phyloP scores from a whole-genome alignment of 2,888 invertebrate species.

The Andricus quercusramuli region DNA sequence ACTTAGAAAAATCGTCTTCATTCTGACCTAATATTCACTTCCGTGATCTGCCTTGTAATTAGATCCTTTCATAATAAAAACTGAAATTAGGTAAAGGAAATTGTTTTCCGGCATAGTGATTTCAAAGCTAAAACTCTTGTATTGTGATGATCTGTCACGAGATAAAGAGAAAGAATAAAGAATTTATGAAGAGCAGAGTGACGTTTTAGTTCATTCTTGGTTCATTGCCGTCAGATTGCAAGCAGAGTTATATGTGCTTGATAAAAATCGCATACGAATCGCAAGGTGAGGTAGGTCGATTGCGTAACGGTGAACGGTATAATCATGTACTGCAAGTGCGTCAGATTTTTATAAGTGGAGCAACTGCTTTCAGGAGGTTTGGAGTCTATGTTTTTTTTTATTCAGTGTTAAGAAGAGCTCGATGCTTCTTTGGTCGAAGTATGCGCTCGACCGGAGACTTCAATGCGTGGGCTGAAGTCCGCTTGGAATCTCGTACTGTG shows the following conservation, averaged over 20 bases:
- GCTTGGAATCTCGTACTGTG: constrained; percentile 24
- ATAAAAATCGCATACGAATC: constrained; percentile 26
- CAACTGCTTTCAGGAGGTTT: constrained; percentile 21
- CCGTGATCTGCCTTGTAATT: not conserved
- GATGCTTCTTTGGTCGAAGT: constrained; percentile 24
- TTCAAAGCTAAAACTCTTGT: not conserved
- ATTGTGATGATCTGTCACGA: constrained; percentile 1
- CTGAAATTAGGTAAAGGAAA: not conserved
- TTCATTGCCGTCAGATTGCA: constrained; percentile 29
- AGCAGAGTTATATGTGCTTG: constrained; percentile 20
- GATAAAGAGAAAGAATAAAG: not conserved
- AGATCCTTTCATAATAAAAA: not conserved
- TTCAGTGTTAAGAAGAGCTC: constrained; percentile 13
- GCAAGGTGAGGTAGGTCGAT: constrained; percentile 56
- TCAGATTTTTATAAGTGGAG: constrained; percentile 37
- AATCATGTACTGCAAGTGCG: constrained; percentile 27
- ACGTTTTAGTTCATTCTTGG: constrained; percentile 4
- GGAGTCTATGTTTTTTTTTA: constrained; percentile 22
- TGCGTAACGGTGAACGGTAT: constrained; percentile 56
- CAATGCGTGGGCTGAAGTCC: constrained; percentile 37
- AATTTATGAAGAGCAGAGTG: not conserved
- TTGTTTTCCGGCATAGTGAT: not conserved
- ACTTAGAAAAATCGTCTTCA: not conserved
- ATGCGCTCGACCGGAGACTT: constrained; percentile 33
- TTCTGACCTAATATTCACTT: not conserved